These are phyloP conservation scores for Erebia ligea DNA, from an alignment of 2,888 invertebrate genomes.

Conservation along the genomic window DNA sequence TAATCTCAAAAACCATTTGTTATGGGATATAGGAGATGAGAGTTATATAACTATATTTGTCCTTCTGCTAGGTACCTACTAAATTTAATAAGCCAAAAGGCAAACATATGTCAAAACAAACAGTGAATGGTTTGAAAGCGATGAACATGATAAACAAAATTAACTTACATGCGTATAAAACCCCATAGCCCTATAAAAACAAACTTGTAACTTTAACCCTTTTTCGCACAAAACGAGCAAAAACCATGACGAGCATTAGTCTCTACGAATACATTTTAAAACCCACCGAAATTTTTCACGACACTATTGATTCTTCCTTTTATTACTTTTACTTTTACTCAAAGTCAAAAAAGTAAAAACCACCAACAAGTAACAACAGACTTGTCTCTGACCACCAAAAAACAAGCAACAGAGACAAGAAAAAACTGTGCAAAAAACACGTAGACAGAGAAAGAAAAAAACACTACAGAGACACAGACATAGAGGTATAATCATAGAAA, in stretches of 20 bases:
- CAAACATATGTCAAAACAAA: constrained; percentile 36
- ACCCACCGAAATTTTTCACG: constrained; percentile 7
- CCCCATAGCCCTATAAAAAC: constrained; percentile 49
- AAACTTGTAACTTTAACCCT: constrained; percentile 42
- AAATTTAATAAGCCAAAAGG: constrained; percentile 25
- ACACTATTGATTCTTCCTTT: not conserved
- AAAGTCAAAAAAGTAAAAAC: too few species aligned
- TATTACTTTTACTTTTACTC: too few species aligned
- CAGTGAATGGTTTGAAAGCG: not conserved
- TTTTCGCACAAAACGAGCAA: constrained; percentile 65
- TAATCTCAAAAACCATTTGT: not conserved
- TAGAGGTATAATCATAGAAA: too few species aligned
- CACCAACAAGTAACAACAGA: too few species aligned
- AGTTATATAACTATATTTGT: constrained; percentile 33
- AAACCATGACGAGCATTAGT: constrained; percentile 71
- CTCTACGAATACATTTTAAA: constrained; percentile 55
- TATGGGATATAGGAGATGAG: constrained; percentile 1
- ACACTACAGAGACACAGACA: too few species aligned
- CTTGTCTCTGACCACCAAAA: too few species aligned
- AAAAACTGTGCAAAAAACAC: too few species aligned
- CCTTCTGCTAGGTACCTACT: constrained; percentile 1
- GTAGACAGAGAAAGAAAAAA: too few species aligned
- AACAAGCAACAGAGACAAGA: too few species aligned
- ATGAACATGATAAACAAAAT: constrained; percentile 42
- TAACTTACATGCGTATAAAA: constrained; percentile 69